Evolutionary conservation across 2,113 vertebrate species (phyloP).

Genomic region (Nesogale talazaci): DNA sequence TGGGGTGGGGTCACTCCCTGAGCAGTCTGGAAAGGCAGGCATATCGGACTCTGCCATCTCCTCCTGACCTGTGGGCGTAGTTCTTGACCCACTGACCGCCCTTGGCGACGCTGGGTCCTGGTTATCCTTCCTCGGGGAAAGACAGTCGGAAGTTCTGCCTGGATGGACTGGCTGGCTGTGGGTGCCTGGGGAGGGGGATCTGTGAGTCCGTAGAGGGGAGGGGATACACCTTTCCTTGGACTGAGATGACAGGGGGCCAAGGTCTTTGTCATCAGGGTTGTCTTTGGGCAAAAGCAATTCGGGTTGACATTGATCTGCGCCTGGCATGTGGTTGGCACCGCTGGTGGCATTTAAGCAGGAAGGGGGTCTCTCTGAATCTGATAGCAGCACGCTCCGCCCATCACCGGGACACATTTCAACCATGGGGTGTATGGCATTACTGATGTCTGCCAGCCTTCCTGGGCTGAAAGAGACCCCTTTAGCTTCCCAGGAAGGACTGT

Average conservation of each 20-base stretch:
- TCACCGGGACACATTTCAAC: slow-evolving; percentile 30
- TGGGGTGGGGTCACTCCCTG: slow-evolving; percentile 73
- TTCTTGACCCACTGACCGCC: slow-evolving; percentile 51
- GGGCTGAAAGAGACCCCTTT: slow-evolving; percentile 39
- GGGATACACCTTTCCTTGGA: slow-evolving; percentile 70
- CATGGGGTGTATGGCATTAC: slow-evolving; percentile 53
- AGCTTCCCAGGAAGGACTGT: slow-evolving; percentile 75
- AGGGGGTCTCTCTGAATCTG: slow-evolving; percentile 65
- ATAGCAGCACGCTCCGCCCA: slow-evolving; percentile 20
- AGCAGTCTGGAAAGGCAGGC: slow-evolving; percentile 75
- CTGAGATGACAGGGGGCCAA: slow-evolving; percentile 63
- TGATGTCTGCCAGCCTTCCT: slow-evolving; percentile 54
- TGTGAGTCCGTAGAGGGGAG: slow-evolving; percentile 77
- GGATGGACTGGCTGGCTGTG: slow-evolving; percentile 68
- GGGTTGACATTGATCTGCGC: slow-evolving; percentile 35
- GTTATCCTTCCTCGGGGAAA: neutral
- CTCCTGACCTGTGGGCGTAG: slow-evolving; percentile 27
- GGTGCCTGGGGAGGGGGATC: slow-evolving; percentile 70
- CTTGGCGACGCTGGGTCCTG: slow-evolving; percentile 24
- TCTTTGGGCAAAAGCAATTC: slow-evolving; percentile 73
- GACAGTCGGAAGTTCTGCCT: slow-evolving; percentile 61
- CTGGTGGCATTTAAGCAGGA: slow-evolving; percentile 59
- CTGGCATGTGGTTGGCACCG: slow-evolving; percentile 63
- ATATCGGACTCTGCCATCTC: slow-evolving; percentile 63
- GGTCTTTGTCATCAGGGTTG: slow-evolving; percentile 75